Evolutionary conservation across 1,140 invertebrate genomes (phyloP).

Genomic region (Laupala kohalensis): DNA sequence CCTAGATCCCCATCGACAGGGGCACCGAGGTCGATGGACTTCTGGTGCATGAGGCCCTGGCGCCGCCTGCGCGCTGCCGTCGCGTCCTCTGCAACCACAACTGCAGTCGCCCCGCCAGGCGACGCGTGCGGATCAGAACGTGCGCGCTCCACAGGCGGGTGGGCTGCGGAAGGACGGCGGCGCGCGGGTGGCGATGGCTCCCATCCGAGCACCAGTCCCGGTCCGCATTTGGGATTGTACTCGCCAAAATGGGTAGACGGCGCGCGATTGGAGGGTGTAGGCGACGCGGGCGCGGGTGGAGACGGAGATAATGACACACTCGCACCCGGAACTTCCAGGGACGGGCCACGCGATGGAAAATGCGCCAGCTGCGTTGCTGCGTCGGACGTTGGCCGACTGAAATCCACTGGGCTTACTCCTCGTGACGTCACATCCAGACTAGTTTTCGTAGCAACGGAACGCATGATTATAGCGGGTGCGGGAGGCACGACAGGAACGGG

Average conservation of each 20-base stretch:
- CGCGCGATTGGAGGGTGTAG: background rate
- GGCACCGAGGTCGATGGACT: slow-evolving; percentile 69
- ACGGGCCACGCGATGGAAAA: too few relatives aligned
- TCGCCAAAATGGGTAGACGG: slow-evolving; percentile 48
- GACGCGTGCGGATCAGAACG: slow-evolving; percentile 72
- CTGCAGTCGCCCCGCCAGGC: slow-evolving; percentile 34
- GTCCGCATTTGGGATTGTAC: slow-evolving; percentile 39
- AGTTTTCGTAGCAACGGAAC: background rate
- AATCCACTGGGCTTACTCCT: too few relatives aligned
- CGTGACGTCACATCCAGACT: background rate
- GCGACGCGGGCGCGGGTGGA: too few relatives aligned
- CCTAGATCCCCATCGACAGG: slow-evolving; percentile 34
- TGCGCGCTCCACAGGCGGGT: slow-evolving; percentile 62
- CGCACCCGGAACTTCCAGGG: background rate
- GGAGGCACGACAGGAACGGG: background rate
- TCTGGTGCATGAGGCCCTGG: slow-evolving; percentile 70
- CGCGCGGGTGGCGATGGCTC: background rate
- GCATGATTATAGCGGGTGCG: too few relatives aligned
- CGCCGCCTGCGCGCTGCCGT: slow-evolving; percentile 54
- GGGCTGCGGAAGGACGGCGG: slow-evolving; percentile 19
- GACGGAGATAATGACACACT: background rate
- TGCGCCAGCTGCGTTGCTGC: too few relatives aligned
- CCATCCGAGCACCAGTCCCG: slow-evolving; percentile 29
- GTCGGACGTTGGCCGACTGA: too few relatives aligned
- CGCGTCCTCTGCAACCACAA: slow-evolving; percentile 43